Evolutionary conservation across 2,888 invertebrate species (phyloP).

Genomic region (Ophion obscuratus): DNA sequence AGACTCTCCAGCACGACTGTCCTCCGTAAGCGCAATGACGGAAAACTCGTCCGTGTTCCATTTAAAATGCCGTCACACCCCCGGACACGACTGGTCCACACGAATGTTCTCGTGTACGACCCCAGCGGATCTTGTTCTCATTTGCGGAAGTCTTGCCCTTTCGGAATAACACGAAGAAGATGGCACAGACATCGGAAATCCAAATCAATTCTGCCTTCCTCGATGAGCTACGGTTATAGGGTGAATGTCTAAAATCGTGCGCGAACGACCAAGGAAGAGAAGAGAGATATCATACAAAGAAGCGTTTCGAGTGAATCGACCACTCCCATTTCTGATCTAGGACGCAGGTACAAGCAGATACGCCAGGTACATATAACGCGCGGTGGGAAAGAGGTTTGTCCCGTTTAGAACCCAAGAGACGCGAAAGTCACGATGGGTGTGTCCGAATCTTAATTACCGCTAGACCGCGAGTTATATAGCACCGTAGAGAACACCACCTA

Average conservation of each 20-base stretch:
- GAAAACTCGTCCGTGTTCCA: neutral
- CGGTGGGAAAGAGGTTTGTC: conserved; percentile 55
- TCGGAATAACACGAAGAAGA: conserved; percentile 21
- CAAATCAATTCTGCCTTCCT: neutral
- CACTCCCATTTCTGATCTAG: conserved; percentile 79
- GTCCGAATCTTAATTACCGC: conserved; percentile 84
- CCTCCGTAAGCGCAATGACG: neutral
- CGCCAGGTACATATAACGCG: conserved; percentile 35
- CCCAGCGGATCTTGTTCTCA: neutral
- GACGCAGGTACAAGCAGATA: conserved; percentile 46
- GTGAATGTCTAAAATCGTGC: conserved; percentile 24
- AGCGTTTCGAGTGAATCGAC: conserved; percentile 71
- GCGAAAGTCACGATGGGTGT: conserved; percentile 81
- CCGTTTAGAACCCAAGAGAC: conserved; percentile 82
- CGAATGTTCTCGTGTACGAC: conserved; percentile 6
- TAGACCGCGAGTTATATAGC: conserved; percentile 64
- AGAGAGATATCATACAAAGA: conserved; percentile 19
- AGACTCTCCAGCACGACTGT: neutral
- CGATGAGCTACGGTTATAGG: conserved; percentile 11
- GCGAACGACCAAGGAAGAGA: conserved; percentile 10
- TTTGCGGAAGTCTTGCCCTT: neutral
- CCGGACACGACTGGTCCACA: neutral
- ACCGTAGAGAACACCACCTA: conserved; percentile 37
- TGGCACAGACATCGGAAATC: neutral
- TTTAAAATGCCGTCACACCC: conserved; percentile 14